Conservation (phyloP, 64 coral and sea anemone species). For the Pachyseris speciosa region DNA sequence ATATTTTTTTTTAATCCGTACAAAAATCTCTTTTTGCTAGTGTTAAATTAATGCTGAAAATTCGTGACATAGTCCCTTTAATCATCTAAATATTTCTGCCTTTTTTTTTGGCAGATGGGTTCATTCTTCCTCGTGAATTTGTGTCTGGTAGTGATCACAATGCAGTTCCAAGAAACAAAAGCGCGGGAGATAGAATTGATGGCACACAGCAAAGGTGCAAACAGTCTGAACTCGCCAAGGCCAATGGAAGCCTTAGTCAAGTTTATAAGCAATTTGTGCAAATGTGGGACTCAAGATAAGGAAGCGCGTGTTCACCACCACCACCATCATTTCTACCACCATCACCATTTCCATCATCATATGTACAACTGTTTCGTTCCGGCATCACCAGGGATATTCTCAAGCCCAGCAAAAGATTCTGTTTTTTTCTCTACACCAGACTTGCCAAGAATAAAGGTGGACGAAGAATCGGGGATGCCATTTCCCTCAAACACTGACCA, state of each 20-base stretch:
- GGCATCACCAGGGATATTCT: slow-evolving; percentile 45
- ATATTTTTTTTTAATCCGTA: too few relatives aligned
- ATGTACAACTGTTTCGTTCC: slow-evolving; percentile 83
- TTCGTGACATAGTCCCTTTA: too few relatives aligned
- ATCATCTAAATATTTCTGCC: too few relatives aligned
- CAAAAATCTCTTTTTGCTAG: too few relatives aligned
- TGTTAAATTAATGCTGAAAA: too few relatives aligned
- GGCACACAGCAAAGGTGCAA: slow-evolving; percentile 56
- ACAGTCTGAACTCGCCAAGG: background rate
- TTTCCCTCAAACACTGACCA: slow-evolving; percentile 23
- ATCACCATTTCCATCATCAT: slow-evolving; percentile 95
- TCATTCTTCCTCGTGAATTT: slow-evolving; percentile 98
- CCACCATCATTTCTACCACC: slow-evolving; percentile 89
- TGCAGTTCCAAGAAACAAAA: slow-evolving; percentile 99
- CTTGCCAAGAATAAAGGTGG: background rate
- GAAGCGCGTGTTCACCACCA: slow-evolving; percentile 75
- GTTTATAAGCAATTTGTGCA: background rate
- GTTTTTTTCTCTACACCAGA: background rate
- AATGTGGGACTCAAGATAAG: background rate
- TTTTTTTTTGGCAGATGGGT: slow-evolving; percentile 68
- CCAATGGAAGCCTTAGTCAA: background rate
- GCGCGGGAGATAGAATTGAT: slow-evolving; percentile 90
- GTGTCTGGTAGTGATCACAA: slow-evolving; percentile 95
- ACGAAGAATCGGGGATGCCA: background rate
- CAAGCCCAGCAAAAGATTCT: background rate